Conservation (phyloP, 2,797 vertebrate species). For the Graptemys geographica region DNA sequence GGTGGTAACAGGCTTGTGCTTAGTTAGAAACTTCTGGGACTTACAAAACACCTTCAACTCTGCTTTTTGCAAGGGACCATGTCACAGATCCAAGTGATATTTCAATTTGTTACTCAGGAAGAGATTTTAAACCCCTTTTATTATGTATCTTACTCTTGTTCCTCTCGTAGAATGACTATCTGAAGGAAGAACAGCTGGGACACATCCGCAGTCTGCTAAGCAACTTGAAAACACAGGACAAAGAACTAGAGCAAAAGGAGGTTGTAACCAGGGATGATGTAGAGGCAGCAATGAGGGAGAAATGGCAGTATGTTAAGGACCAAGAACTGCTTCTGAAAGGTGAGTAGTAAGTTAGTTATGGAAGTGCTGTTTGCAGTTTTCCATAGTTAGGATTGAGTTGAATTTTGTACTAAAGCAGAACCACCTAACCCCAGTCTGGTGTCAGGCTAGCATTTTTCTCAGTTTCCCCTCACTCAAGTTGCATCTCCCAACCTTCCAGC, state of each 20-base stretch:
- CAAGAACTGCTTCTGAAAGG: constrained; percentile 83
- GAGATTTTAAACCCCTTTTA: background rate
- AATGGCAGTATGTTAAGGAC: constrained; percentile 77
- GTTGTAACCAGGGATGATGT: constrained; percentile 79
- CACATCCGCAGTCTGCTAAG: constrained; percentile 69
- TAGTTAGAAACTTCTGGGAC: constrained; percentile 4
- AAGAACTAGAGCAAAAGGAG: constrained; percentile 59
- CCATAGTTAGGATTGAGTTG: background rate
- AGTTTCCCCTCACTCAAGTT: background rate
- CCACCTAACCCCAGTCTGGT: background rate
- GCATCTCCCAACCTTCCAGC: background rate
- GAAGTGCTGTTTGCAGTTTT: background rate
- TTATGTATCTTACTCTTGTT: background rate
- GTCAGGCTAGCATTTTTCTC: background rate
- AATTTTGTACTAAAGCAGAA: background rate
- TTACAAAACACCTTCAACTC: background rate
- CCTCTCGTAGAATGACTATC: constrained; percentile 74
- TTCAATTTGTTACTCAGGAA: background rate
- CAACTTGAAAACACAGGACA: constrained; percentile 76
- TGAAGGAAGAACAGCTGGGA: constrained; percentile 78
- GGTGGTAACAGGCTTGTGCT: background rate
- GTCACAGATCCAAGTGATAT: background rate
- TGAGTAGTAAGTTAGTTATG: constrained; percentile 21
- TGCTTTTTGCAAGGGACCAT: background rate
- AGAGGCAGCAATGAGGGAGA: constrained; percentile 76